These are phyloP conservation scores for Drosophila limbata DNA, from an alignment of 2,888 invertebrate species.

Conservation along the genomic window DNA sequence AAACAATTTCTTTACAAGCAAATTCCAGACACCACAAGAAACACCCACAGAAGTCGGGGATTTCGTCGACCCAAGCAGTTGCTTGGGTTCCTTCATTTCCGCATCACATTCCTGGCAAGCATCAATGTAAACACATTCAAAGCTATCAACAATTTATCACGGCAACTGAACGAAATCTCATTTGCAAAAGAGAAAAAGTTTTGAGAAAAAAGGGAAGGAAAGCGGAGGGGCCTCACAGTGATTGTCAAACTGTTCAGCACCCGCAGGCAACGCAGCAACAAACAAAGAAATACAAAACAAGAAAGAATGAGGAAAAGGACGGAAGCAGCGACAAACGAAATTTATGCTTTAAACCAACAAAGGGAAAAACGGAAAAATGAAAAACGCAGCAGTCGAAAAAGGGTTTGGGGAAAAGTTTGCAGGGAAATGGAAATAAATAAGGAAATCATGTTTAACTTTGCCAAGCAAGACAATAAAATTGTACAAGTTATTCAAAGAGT, in stretches of 20 bases:
- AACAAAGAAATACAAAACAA: slow-evolving; percentile 30
- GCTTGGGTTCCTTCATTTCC: slow-evolving; percentile 38
- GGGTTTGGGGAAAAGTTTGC: slow-evolving; percentile 41
- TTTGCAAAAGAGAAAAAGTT: slow-evolving; percentile 68
- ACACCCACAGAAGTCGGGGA: slow-evolving; percentile 2
- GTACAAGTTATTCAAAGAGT: slow-evolving; percentile 32
- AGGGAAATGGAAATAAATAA: slow-evolving; percentile 70
- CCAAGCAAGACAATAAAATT: slow-evolving; percentile 54
- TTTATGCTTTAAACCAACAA: slow-evolving; percentile 59
- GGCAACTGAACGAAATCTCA: slow-evolving; percentile 74
- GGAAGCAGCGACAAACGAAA: slow-evolving; percentile 63
- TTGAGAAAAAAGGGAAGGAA: slow-evolving; percentile 8
- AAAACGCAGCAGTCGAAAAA: slow-evolving; percentile 25
- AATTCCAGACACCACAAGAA: slow-evolving; percentile 53
- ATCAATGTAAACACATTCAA: slow-evolving; percentile 71
- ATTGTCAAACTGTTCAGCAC: slow-evolving; percentile 61
- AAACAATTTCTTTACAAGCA: slow-evolving; percentile 46
- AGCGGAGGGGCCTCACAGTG: slow-evolving; percentile 31
- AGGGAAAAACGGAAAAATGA: slow-evolving; percentile 29
- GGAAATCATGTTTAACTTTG: slow-evolving; percentile 71
- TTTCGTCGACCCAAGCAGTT: slow-evolving; percentile 23
- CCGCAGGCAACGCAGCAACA: slow-evolving; percentile 33
- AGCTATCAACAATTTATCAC: slow-evolving; percentile 80
- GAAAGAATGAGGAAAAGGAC: slow-evolving; percentile 17
- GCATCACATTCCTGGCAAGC: slow-evolving; percentile 49